phyloP scores from a whole-genome alignment of 2,888 invertebrate species.

The Caenorhabditis macrosperma region DNA sequence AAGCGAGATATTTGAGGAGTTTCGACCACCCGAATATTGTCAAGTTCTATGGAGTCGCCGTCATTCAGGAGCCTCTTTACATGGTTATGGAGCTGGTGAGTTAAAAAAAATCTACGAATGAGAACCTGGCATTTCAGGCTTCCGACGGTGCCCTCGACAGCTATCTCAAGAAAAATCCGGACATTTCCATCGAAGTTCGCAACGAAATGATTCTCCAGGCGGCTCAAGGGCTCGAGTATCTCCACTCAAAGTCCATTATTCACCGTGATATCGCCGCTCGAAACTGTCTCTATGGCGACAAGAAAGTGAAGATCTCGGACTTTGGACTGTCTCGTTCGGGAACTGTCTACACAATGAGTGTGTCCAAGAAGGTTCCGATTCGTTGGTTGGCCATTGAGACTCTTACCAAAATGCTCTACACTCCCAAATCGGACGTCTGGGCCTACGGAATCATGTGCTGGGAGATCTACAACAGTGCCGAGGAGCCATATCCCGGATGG shows the following conservation, averaged over 20 bases:
- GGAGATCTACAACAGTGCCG: slow-evolving; percentile 7
- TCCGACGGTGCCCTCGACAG: slow-evolving; percentile 65
- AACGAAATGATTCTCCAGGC: slow-evolving; percentile 70
- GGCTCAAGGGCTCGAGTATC: slow-evolving; percentile 68
- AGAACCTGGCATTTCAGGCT: slow-evolving; percentile 11
- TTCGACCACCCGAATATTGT: slow-evolving; percentile 50
- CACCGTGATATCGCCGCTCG: slow-evolving; percentile 65
- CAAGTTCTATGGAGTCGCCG: slow-evolving; percentile 64
- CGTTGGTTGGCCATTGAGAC: slow-evolving; percentile 64
- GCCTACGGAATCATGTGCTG: slow-evolving; percentile 45
- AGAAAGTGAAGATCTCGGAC: slow-evolving; percentile 61
- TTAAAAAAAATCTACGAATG: not conserved
- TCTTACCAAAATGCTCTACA: slow-evolving; percentile 30
- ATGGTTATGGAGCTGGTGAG: slow-evolving; percentile 66
- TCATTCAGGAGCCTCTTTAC: slow-evolving; percentile 64
- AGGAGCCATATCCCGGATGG: slow-evolving; percentile 37
- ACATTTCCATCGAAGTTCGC: slow-evolving; percentile 40
- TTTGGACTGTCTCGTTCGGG: slow-evolving; percentile 57
- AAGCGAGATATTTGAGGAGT: slow-evolving; percentile 64
- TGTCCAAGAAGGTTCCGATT: slow-evolving; percentile 51
- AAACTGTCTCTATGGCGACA: slow-evolving; percentile 63
- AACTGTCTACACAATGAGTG: slow-evolving; percentile 58
- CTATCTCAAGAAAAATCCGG: slow-evolving; percentile 63
- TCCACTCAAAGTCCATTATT: slow-evolving; percentile 55
- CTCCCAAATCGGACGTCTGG: slow-evolving; percentile 63